Evolutionary conservation across 2,888 invertebrate genomes (phyloP), one percentile per base, ranked within the genome.

Genomic region (Troides aeacus): DNA sequence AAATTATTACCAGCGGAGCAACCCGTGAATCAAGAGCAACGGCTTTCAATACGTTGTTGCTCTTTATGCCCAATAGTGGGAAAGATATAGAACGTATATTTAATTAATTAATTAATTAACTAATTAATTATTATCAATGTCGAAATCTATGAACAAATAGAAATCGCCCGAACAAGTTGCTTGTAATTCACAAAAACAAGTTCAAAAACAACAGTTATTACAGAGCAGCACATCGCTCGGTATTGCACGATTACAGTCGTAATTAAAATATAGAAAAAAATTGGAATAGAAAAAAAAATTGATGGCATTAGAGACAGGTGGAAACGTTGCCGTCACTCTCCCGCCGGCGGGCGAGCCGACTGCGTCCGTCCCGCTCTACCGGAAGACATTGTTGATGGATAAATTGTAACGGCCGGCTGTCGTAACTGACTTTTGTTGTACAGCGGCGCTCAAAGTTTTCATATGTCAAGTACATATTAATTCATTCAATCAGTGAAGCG

Each of bases 321-420:
- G 83, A 85, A 80, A 74, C 79, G 63, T 66, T 62, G 64, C 74
- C 42, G 74, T 86, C 86, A 77, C 81, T 53, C 68, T 88, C 81
- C 64, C 18, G 5, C 80, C 1, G 17, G 12, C 0, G 0, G 0
- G 5, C 1, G 18, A 1, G 3, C 2, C 73, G 62, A 74, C 87
- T 74, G 17, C 10, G n/a, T 62, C 76, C 70, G 69, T 88, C 89
- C 75, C 82, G 71, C 24, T 89, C 86, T 81, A 81, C 79, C 88
- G 87, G 88, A 89, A 87, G 85, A 84, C 81, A 73, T 78, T 75
- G 78, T 80, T 84, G 84, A 81, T 84, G 87, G 84, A 81, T 84
- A 87, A 87, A 88, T 80, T 89, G 87, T 91, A 91, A 92, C 92
- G 90, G 90, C 87, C 81, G 80, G 81, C 85, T 86, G 87, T 86